Base-by-base conservation (phyloP, 2,797 vertebrate genomes). In the Sebastes ruberrimus region DNA sequence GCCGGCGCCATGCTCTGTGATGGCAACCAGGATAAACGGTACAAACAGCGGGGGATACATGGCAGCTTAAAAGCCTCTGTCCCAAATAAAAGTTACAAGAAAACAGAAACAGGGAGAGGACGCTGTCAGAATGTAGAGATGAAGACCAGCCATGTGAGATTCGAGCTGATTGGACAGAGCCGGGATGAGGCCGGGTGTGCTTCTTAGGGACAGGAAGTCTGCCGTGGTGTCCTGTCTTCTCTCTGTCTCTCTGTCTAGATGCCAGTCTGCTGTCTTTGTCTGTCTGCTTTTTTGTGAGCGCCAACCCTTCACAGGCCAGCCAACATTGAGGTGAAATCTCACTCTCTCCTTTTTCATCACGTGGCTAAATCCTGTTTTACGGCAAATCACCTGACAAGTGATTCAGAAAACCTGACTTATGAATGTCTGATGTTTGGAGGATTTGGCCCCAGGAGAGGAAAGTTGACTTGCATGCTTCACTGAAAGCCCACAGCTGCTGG, bases 21-120 rank as follows among this genome's bases (percentile, higher is more conserved):
- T 94, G 92, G 94, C 91, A 93, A 93, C 92, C 84, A 69, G 94
- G 88, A 95, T 92, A 89, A 93, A 90, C 86, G 82, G 63, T 84
- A 63, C 84, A 87, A 93, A 90, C 86, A 86, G 81, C 55, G 22
- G 60, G 71, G 84, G 86, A 88, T 84, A 81, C 84, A 82, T 88
- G 91, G 91, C 93, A 90, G 89, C 88, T 91, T 94, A 94, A 94
- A 95, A 95, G 91, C 93, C 88, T 92, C 76, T 81, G 84, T 89
- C 82, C 90, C 88, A 93, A 93, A 94, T 94, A 93, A 92, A 93
- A 90, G 80, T 80, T 82, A 74, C 75, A 81, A 80, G 88, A 85
- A 85, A 84, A 84, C 70, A 85, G 52, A 78, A 76, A 28, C 79
- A 82, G 84, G 67, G 78, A 80, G 81, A 63, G 63, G 53, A 49